These are phyloP conservation scores for Scrobipalpa costella DNA, from an alignment of 2,888 invertebrate species.

Conservation along the genomic window DNA sequence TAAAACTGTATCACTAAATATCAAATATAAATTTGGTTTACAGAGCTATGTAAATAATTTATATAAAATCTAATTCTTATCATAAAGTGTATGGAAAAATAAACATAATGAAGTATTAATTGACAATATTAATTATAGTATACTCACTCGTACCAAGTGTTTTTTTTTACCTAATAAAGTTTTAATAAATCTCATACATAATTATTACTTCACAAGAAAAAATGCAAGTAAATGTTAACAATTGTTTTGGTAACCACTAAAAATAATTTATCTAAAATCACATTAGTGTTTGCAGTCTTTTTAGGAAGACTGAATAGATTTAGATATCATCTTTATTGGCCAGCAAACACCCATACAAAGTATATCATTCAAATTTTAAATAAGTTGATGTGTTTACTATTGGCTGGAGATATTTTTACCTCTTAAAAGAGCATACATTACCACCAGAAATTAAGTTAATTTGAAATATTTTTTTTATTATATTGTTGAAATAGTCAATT, in stretches of 20 bases:
- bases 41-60: background rate
- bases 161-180: background rate
- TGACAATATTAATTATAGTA: background rate
- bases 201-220: background rate
- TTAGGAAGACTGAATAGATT: conserved; percentile 12
- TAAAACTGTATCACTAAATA: background rate
- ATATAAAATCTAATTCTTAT: background rate
- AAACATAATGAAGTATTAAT: background rate
- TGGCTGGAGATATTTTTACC: too few relatives aligned
- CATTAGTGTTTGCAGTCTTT: conserved; percentile 15
- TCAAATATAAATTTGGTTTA: background rate
- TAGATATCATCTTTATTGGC: too few relatives aligned
- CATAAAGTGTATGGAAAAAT: background rate
- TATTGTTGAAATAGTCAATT: too few relatives aligned
- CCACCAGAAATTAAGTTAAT: too few relatives aligned
- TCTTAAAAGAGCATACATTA: too few relatives aligned
- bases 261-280: conserved; percentile 21
- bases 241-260: conserved; percentile 17
- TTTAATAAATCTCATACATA: background rate
- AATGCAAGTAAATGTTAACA: background rate
- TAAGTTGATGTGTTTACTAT: too few relatives aligned
- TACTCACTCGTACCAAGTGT: too few relatives aligned
- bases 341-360: too few relatives aligned
- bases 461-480: too few relatives aligned
- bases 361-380: too few relatives aligned